Evolutionary conservation across 1,140 invertebrate genomes (phyloP).

Genomic region (Euwallacea similis): DNA sequence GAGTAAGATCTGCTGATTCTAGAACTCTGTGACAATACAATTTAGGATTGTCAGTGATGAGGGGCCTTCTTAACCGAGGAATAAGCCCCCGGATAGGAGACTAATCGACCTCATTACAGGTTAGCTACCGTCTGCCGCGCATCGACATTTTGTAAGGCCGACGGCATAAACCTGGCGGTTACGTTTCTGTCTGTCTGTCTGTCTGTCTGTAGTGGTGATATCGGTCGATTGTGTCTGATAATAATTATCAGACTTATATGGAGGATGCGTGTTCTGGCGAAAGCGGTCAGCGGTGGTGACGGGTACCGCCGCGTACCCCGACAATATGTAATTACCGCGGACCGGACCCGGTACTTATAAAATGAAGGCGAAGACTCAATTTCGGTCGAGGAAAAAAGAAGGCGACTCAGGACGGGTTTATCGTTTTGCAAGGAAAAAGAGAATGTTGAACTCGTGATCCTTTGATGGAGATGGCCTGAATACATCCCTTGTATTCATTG

Average conservation of each 20-base stretch:
- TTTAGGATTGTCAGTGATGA: too few relatives aligned
- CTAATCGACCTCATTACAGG: constrained; percentile 36
- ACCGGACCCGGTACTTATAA: too few relatives aligned
- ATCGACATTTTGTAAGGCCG: constrained; percentile 13
- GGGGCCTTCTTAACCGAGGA: neutral
- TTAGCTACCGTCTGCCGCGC: constrained; percentile 33
- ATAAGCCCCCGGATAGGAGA: constrained; percentile 7
- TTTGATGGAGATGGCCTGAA: too few relatives aligned
- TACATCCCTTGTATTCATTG: too few relatives aligned
- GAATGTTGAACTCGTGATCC: too few relatives aligned
- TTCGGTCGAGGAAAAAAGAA: too few relatives aligned
- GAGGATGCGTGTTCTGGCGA: constrained; percentile 1
- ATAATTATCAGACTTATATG: constrained; percentile 26
- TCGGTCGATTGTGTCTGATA: constrained; percentile 20
- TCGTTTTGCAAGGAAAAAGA: too few relatives aligned
- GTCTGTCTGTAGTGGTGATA: constrained; percentile 13
- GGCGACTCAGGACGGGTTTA: too few relatives aligned
- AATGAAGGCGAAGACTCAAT: too few relatives aligned
- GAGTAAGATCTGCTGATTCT: too few relatives aligned
- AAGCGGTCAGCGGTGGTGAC: neutral
- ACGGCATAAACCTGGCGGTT: constrained; percentile 14
- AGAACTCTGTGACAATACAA: too few relatives aligned
- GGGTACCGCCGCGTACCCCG: neutral
- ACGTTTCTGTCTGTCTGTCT: neutral
- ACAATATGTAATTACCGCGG: neutral